phyloP scores from a whole-genome alignment of 2,113 vertebrate species.

The Eudyptes chrysolophus region DNA sequence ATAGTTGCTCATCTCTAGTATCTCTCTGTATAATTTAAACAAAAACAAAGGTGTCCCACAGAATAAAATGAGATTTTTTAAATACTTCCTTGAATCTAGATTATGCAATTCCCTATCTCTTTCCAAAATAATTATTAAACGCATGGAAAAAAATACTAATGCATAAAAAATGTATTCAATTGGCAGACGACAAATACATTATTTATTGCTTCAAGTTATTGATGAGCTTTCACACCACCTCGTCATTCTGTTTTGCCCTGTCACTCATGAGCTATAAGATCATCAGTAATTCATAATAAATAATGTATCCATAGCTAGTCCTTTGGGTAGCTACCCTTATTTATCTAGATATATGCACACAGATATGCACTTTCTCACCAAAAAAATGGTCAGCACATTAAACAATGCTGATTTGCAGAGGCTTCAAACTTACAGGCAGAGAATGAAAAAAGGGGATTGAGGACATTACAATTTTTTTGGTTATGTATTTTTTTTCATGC shows the following conservation, averaged over 20 bases:
- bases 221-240: slow-evolving; percentile 59
- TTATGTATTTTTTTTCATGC: not conserved
- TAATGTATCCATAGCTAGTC: slow-evolving; percentile 37
- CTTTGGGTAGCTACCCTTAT: not conserved
- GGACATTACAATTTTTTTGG: not conserved
- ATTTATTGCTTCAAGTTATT: slow-evolving; percentile 62
- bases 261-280: slow-evolving; percentile 57
- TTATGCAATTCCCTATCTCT: not conserved
- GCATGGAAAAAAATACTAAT: not conserved
- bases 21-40: not conserved
- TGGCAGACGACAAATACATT: slow-evolving; percentile 49
- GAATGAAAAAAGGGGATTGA: not conserved
- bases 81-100: not conserved
- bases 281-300: slow-evolving; percentile 56
- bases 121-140: slow-evolving; percentile 20
- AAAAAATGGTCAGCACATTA: not conserved
- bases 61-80: not conserved
- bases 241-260: slow-evolving; percentile 45
- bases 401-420: not conserved
- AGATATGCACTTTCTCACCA: not conserved
- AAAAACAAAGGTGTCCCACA: not conserved
- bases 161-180: slow-evolving; percentile 1
- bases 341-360: not conserved
- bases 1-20: slow-evolving; percentile 25
- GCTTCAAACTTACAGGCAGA: not conserved